Conservation (phyloP, 2,888 invertebrate species). For the Dicyrtomina minuta region DNA sequence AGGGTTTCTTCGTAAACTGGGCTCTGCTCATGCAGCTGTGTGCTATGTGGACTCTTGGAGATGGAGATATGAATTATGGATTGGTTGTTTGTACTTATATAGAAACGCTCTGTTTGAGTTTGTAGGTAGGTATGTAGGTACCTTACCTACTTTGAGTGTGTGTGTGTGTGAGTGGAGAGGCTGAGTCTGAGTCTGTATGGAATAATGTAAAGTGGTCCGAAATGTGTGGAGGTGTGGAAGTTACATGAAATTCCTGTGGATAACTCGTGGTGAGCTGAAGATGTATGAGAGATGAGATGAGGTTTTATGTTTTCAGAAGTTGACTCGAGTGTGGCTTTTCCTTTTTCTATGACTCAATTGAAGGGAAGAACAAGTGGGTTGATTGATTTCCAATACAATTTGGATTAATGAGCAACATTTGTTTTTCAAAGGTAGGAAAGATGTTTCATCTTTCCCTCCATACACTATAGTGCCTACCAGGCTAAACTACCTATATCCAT, state of each 20-base stretch:
- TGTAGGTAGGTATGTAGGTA: too few relatives aligned
- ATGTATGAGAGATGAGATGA: conserved; percentile 13
- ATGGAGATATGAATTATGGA: too few relatives aligned
- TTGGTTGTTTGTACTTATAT: neutral
- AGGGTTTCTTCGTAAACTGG: too few relatives aligned
- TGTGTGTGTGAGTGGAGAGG: too few relatives aligned
- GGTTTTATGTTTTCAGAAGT: conserved; percentile 19
- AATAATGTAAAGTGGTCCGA: too few relatives aligned
- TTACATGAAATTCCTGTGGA: conserved; percentile 1
- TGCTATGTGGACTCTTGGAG: too few relatives aligned
- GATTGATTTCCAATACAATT: conserved; percentile 39
- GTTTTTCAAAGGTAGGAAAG: conserved; percentile 28
- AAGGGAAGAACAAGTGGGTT: conserved; percentile 35
- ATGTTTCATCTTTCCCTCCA: conserved; percentile 1
- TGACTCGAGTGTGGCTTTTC: neutral
- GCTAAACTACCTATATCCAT: too few relatives aligned
- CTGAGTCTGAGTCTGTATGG: neutral
- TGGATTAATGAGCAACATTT: conserved; percentile 40
- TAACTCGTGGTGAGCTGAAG: neutral
- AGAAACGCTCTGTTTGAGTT: too few relatives aligned
- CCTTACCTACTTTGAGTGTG: too few relatives aligned
- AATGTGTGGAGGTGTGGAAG: too few relatives aligned
- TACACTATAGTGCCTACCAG: too few relatives aligned
- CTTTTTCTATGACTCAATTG: conserved; percentile 14
- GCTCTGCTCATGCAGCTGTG: too few relatives aligned